Evolutionary conservation across 2,797 vertebrate genomes (phyloP), one percentile per base, ranked within the genome.

Genomic region (Aplochiton taeniatus): DNA sequence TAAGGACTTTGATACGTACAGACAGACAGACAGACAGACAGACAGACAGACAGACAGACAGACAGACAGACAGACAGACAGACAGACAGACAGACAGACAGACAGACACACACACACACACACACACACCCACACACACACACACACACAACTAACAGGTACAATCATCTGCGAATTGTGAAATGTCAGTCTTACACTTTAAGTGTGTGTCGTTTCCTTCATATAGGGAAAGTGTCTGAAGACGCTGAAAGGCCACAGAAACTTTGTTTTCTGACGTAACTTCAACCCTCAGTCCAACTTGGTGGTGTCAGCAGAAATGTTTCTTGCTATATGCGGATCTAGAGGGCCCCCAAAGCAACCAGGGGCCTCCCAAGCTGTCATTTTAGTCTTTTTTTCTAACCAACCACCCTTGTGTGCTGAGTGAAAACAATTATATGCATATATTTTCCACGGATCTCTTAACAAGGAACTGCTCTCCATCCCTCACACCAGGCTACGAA

Each of bases 251-350:
- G 98, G 98, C 31, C 98, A 99, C 91, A 99, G 98, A 87, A 99
- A 99, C 87, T 99, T 99, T 0, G 96, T 99, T 62, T 99, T 99
- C 80, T 99, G 98, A 92, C 98, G 98, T 82, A 99, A 99, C 90
- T 99, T 99, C 92, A 99, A 99, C 88, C 98, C 98, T 0, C 98
- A 99, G 88, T 99, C 98, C 76, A 99, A 99, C 76, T 97, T 99
- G 61, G 98, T 99, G 14, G 97, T 99, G 76, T 13, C 20, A 45
- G 48, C 59, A 12, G 45, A 41, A 13, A 51, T 11, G n/a, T n/a
- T 11, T 11, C 11, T n/a, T 4, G 5, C 11, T 4, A 49, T 4
- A 7, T 4, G n/a, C 11, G n/a, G 3, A 49, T 3, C 11, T n/a
- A 49, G 11, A 7, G 47, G 4, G n/a, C n/a, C n/a, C n/a, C n/a